A percentile compares a stretch with the other conserved stretches of the same genome.
phyloP scores from a whole-genome alignment of 1,140 invertebrate genomes.

The Neoseiulus cucumeris region DNA sequence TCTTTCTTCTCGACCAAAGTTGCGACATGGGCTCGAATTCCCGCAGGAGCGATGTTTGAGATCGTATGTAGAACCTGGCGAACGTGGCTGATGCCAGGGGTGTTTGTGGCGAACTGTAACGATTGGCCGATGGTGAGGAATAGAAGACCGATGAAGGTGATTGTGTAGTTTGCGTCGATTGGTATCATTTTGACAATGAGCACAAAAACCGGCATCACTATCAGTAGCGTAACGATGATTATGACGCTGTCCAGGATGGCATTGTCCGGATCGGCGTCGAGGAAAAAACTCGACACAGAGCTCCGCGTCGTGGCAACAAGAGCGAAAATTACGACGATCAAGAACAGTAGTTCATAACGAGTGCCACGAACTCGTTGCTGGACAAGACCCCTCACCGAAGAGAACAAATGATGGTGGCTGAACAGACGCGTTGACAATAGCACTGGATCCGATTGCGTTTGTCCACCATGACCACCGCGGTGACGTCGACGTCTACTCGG shows the following conservation, averaged over 20 bases:
- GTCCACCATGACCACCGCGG: not conserved
- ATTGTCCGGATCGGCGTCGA: not conserved
- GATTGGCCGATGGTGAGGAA: not conserved
- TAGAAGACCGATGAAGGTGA: not conserved
- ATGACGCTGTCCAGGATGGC: not conserved
- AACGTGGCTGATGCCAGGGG: not conserved
- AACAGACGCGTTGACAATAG: not conserved
- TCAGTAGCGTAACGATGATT: not conserved
- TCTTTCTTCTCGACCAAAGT: not conserved
- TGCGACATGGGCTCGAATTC: constrained; percentile 1
- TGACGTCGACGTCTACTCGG: not conserved
- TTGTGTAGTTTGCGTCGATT: not conserved
- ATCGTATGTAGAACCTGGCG: not conserved
- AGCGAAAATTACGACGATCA: not conserved
- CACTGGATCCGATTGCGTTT: not conserved
- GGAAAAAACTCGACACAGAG: not conserved
- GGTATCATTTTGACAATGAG: not conserved
- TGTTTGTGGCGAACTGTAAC: not conserved
- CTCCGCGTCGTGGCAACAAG: not conserved
- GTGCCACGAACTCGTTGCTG: not conserved
- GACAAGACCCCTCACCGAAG: not conserved
- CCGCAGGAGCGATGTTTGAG: not conserved
- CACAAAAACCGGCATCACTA: not conserved
- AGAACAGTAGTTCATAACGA: not conserved
- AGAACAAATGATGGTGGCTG: constrained; percentile 8